Evolutionary conservation across 2,888 invertebrate genomes (phyloP), one percentile per base, ranked within the genome.

Genomic region (Tuta absoluta): DNA sequence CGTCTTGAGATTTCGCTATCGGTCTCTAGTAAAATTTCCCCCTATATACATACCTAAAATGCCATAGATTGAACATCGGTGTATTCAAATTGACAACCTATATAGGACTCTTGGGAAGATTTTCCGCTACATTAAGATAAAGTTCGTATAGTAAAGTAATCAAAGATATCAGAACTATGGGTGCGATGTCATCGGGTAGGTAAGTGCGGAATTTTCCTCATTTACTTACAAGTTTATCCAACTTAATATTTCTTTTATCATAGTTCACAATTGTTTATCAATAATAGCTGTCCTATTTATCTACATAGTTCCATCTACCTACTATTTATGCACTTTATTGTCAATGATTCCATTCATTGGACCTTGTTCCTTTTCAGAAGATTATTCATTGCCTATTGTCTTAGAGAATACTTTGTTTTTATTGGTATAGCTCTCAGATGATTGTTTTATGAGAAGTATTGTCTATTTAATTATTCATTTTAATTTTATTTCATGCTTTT

Each of bases 291-390:
- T 58, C 65, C 62, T 38, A 65, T 58, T 65, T 65, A 33, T 33
- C 33, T 8, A 41, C 14, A 63, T 23, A 61, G 28, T 56, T 28
- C 48, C 33, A 58, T 19, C 58, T 38, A 56, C n/a, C 28, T 28
- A 28, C 5, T 28, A 33, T 33, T 33, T 10, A 14, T n/a, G 45
- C 57, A 12, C 8, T 24, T 24, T 64, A 23, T 37, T 64, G 64
- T 28, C 64, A 62, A 65, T 65, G 57, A 60, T 63, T 63, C 63
- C 53, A 49, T 63, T 60, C 63, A 60, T 45, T 24, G 65, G 33
- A 63, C 65, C 65, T 65, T 65, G 65, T 60, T 21, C 60, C 65
- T 63, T 64, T 64, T 64, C 28, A 56, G 19, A 23, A 57, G 11
- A 41, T 51, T 63, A 63, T 57, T 63, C 41, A 63, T 57, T 19